phyloP scores from a whole-genome alignment of 53 echinoderm and acorn worm genomes.

The Temnopleurus reevesii region DNA sequence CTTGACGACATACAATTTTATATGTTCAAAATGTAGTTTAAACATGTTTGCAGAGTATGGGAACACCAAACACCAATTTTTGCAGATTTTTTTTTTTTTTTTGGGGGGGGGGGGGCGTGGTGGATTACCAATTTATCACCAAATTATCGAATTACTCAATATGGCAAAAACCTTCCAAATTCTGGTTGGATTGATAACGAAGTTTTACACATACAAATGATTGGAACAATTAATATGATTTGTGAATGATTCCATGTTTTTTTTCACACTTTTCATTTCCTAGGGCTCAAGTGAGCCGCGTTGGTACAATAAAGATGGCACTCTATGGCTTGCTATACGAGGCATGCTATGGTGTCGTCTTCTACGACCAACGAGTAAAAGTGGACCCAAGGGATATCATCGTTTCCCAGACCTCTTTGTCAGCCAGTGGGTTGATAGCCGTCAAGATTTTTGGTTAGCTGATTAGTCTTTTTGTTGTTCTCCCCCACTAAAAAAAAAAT shows the following conservation, averaged over 20 bases:
- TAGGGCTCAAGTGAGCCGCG: background rate
- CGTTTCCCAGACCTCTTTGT: background rate
- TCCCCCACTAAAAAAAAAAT: no score
- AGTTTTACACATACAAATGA: background rate
- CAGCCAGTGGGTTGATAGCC: background rate
- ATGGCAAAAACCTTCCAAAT: background rate
- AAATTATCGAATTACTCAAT: background rate
- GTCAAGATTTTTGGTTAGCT: background rate
- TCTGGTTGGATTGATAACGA: background rate
- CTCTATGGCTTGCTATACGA: background rate
- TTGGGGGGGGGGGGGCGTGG: background rate
- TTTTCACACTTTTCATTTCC: no score
- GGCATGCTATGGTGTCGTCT: background rate
- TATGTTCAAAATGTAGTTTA: no score
- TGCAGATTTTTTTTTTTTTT: no score
- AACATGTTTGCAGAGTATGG: no score
- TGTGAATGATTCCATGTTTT: background rate
- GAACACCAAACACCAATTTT: no score
- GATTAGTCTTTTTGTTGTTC: background rate
- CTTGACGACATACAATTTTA: no score
- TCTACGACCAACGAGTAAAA: background rate
- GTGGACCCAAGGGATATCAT: slow-evolving; percentile 11
- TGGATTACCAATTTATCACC: no score
- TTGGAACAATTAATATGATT: background rate
- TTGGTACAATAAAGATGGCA: background rate